Conservation (phyloP, 2,888 invertebrate genomes). For the Leptinotarsa juncta region DNA sequence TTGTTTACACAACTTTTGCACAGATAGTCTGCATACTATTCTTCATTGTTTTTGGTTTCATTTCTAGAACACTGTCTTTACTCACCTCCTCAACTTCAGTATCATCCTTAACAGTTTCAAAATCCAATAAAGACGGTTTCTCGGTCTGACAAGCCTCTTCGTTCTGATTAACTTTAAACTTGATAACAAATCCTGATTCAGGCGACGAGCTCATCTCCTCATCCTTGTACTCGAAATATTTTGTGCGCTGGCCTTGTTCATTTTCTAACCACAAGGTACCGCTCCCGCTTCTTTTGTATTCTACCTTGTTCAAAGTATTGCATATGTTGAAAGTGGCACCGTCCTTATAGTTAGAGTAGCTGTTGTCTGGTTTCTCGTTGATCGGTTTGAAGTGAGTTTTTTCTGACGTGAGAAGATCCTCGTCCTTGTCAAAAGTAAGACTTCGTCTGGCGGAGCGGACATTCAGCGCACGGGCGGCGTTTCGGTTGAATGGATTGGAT, state of each 20-base stretch:
- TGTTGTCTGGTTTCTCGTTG: constrained; percentile 60
- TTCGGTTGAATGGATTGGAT: constrained; percentile 27
- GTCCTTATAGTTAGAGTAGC: constrained; percentile 70
- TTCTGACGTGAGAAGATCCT: constrained; percentile 79
- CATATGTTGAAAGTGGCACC: constrained; percentile 80
- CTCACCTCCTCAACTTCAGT: constrained; percentile 30
- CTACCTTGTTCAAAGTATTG: constrained; percentile 72
- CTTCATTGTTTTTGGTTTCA: too few relatives aligned
- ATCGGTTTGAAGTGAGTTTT: constrained; percentile 82
- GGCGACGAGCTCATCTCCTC: constrained; percentile 22
- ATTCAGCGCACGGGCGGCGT: too few relatives aligned
- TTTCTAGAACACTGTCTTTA: neutral
- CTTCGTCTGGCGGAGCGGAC: constrained; percentile 20
- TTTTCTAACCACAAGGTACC: constrained; percentile 72
- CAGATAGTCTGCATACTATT: too few relatives aligned
- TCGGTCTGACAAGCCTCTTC: constrained; percentile 73
- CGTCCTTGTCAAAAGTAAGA: constrained; percentile 62
- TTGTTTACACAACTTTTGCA: too few relatives aligned
- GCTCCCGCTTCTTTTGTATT: constrained; percentile 75
- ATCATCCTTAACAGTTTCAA: constrained; percentile 28
- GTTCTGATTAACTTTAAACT: constrained; percentile 74
- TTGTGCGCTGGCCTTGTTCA: constrained; percentile 65
- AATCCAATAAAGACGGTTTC: constrained; percentile 31
- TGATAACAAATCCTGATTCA: constrained; percentile 69
- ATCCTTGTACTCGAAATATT: constrained; percentile 69